phyloP scores from a whole-genome alignment of 35 echinoderm and acorn worm genomes.

The Ptychodera flava region DNA sequence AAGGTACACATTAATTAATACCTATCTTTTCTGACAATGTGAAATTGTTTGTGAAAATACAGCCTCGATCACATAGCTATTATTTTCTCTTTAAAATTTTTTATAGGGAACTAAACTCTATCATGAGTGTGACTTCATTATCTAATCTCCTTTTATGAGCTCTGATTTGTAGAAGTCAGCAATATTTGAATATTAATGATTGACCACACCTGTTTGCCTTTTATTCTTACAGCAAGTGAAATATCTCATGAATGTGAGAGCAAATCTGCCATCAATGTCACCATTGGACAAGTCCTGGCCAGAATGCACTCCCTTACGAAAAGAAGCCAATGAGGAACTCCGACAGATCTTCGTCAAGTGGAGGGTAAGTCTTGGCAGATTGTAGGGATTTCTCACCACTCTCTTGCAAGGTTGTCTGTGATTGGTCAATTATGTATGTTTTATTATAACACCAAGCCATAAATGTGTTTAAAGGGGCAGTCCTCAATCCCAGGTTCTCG shows the following conservation, averaged over 20 bases:
- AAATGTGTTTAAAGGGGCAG: neutral
- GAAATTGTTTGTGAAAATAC: neutral
- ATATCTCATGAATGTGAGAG: conserved; percentile 72
- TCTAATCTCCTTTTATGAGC: too few species aligned
- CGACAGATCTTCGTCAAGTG: conserved; percentile 74
- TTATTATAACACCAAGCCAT: neutral
- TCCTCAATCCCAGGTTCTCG: too few species aligned
- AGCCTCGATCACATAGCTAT: neutral
- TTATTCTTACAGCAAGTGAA: conserved; percentile 56
- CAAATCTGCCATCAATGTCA: conserved; percentile 87
- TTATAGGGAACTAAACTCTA: too few species aligned
- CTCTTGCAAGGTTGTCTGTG: neutral
- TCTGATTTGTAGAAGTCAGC: too few species aligned
- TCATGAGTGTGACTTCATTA: too few species aligned
- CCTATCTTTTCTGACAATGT: neutral
- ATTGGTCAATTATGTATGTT: neutral
- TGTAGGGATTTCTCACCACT: too few species aligned
- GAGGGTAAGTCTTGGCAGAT: conserved; percentile 60
- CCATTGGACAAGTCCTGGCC: conserved; percentile 75
- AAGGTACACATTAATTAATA: neutral
- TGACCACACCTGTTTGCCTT: too few species aligned
- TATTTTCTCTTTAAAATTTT: neutral
- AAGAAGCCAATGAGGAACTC: conserved; percentile 68
- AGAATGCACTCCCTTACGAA: conserved; percentile 56
- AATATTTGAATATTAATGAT: too few species aligned